phyloP scores from a whole-genome alignment of 2,797 vertebrate genomes.

The Telmatherina bonti region DNA sequence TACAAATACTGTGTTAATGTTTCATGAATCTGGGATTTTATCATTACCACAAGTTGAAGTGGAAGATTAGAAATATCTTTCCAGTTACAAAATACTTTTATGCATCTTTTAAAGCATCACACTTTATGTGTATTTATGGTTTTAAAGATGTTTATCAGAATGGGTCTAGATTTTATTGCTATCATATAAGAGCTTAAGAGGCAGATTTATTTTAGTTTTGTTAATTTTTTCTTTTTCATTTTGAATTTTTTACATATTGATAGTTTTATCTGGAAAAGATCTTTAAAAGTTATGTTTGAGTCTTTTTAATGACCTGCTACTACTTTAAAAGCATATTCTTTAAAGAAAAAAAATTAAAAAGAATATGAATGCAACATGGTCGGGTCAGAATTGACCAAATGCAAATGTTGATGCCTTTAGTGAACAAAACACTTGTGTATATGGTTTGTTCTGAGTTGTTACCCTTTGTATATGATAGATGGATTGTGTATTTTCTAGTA shows the following conservation, averaged over 20 bases:
- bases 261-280: too few species aligned
- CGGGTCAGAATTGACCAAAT: not conserved
- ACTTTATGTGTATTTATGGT: not conserved
- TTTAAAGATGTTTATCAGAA: not conserved
- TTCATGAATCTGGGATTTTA: not conserved
- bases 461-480: slow-evolving; percentile 6
- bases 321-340: too few species aligned
- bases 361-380: not conserved
- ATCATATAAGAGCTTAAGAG: not conserved
- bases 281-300: too few species aligned
- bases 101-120: not conserved
- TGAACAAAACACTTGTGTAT: not conserved
- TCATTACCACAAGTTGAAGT: not conserved
- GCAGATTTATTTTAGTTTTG: too few species aligned
- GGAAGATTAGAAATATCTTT: not conserved
- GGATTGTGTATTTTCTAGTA: slow-evolving; percentile 79
- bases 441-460: not conserved
- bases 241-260: too few species aligned
- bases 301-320: too few species aligned
- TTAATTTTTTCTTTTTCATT: too few species aligned
- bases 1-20: not conserved
- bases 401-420: not conserved
- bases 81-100: not conserved
- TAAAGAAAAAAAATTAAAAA: not conserved
- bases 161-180: not conserved